Base-by-base conservation (phyloP, 2,113 vertebrate genomes). In the Phalacrocorax carbo region DNA sequence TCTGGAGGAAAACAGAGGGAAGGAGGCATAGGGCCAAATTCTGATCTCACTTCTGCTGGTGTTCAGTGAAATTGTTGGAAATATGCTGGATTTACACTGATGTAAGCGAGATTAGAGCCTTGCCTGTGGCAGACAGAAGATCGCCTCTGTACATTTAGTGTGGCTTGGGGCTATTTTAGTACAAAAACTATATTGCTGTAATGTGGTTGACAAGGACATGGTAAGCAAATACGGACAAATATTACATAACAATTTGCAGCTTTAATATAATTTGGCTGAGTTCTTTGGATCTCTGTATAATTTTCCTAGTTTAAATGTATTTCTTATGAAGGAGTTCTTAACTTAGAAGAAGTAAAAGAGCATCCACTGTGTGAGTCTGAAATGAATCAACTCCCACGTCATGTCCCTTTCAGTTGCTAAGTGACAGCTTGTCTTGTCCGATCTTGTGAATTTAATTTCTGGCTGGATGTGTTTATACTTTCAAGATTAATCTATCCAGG, bases 61-160 rank as follows among this genome's bases (percentile, higher is more conserved):
- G 93, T 97, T 95, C 18, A 7, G 82, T 80, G 69, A 94, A 95
- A 92, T 92, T 89, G 85, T 84, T 90, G 79, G 82, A 96, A 93
- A 73, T 88, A 64, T 40, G 68, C 86, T 94, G 94, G 93, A 95
- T 97, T 97, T 97, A 93, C 94, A 81, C 94, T 96, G 81, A 91
- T 97, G 82, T 97, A 88, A 97, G 29, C 3, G 26, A 95, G 81
- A 93, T 96, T 93, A 96, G 87, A 94, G 82, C 62, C 34, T 95
- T 93, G 64, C 87, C 89, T 65, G 51, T 91, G 79, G 84, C 72
- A 93, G 64, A 48, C 58, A 77, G 68, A 88, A 75, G 60, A 72
- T 87, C 21, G 21, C 66, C 92, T 95, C 88, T 94, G 48, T 69
- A 64, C 11, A 7, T 70, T 69, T 55, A 75, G 42, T 82, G 64